These are phyloP conservation scores for Drosophila robusta DNA, from an alignment of 2,888 invertebrate species.

Conservation along the genomic window DNA sequence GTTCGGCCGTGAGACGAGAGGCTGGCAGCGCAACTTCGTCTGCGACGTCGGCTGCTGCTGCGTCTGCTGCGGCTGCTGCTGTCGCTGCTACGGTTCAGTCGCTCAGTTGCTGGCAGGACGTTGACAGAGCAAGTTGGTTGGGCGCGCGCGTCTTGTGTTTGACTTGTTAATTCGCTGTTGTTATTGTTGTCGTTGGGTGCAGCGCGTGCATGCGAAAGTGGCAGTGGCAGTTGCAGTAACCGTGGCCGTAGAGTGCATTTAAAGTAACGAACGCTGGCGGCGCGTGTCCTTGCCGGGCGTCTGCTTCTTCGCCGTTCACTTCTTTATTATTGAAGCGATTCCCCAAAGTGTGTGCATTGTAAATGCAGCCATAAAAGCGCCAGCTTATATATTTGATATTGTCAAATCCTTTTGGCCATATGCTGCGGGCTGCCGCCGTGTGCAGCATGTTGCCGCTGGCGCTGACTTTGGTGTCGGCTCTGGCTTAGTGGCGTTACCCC, in stretches of 20 bases:
- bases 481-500: neutral
- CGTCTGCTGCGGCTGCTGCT: slow-evolving; percentile 61
- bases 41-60: slow-evolving; percentile 23
- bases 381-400: slow-evolving; percentile 13
- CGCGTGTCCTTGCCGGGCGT: slow-evolving; percentile 52
- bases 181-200: slow-evolving; percentile 31
- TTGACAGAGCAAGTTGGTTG: slow-evolving; percentile 65
- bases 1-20: slow-evolving; percentile 52
- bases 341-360: slow-evolving; percentile 16
- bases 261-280: slow-evolving; percentile 18
- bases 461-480: neutral
- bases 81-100: slow-evolving; percentile 54
- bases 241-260: slow-evolving; percentile 43
- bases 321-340: slow-evolving; percentile 12
- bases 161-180: slow-evolving; percentile 24
- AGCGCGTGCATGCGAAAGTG: slow-evolving; percentile 16
- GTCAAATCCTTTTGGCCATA: neutral
- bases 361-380: slow-evolving; percentile 29
- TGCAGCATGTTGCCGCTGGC: slow-evolving; percentile 13
- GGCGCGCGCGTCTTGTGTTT: slow-evolving; percentile 38
- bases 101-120: slow-evolving; percentile 83
- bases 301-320: slow-evolving; percentile 15
- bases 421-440: slow-evolving; percentile 4
- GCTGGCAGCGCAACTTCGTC: slow-evolving; percentile 50
- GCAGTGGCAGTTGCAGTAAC: slow-evolving; percentile 25